phyloP scores from a whole-genome alignment of 2,797 vertebrate species.

The Sebastes taczanowskii region DNA sequence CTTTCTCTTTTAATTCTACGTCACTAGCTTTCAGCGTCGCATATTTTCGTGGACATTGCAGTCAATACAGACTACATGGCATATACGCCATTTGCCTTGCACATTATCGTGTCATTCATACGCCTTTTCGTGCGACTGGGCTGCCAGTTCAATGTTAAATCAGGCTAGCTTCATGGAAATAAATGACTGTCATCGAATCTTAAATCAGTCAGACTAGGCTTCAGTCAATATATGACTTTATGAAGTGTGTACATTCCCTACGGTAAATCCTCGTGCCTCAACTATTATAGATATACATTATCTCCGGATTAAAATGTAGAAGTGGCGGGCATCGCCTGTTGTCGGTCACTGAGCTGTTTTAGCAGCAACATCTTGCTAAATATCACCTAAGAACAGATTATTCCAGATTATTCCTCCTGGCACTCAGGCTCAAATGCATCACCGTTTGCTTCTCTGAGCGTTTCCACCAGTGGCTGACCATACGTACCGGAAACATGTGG shows the following conservation, averaged over 20 bases:
- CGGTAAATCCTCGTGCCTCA: background rate
- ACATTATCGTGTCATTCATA: too few species aligned
- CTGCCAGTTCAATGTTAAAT: background rate
- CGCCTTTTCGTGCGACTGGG: too few species aligned
- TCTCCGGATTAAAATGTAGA: background rate
- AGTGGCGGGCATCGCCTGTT: background rate
- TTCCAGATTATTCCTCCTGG: background rate
- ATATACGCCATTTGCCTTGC: too few species aligned
- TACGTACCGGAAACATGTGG: background rate
- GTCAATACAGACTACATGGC: too few species aligned
- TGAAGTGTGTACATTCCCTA: background rate
- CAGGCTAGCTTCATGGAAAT: background rate
- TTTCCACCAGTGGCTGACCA: constrained; percentile 14
- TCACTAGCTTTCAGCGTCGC: too few species aligned
- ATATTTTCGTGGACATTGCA: too few species aligned
- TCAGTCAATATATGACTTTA: background rate
- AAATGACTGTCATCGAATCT: background rate
- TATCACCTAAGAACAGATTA: background rate
- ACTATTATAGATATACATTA: background rate
- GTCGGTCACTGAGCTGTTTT: background rate
- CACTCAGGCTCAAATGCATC: constrained; percentile 18
- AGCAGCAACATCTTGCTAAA: background rate
- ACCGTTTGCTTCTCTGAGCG: constrained; percentile 7
- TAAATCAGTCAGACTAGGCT: background rate
- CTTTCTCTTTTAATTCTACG: too few species aligned